These are phyloP conservation scores for Coreius guichenoti DNA, from an alignment of 2,797 vertebrate genomes.

Conservation along the genomic window DNA sequence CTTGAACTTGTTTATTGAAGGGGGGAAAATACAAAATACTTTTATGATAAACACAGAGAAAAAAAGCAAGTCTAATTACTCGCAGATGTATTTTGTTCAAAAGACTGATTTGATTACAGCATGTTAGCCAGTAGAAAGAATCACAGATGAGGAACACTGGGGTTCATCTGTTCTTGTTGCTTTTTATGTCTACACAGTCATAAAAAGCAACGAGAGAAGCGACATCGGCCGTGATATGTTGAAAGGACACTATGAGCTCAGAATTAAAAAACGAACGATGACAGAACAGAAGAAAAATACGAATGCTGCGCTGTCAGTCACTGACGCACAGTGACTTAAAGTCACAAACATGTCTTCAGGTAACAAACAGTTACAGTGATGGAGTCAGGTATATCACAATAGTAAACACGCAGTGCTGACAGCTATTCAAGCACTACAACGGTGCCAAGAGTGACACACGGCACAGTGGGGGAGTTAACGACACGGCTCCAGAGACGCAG, in stretches of 20 bases:
- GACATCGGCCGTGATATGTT: background rate
- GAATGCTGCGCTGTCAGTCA: background rate
- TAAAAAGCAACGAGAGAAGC: conserved; percentile 14
- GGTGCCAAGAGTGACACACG: conserved; percentile 9
- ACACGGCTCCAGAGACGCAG: conserved; percentile 45
- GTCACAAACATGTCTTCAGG: conserved; percentile 20
- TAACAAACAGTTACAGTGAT: conserved; percentile 18
- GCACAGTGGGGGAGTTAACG: conserved; percentile 32
- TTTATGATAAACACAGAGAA: conserved; percentile 59
- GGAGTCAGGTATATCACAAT: conserved; percentile 20
- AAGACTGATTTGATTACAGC: conserved; percentile 27
- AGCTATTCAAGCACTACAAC: conserved; percentile 1
- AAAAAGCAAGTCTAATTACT: conserved; percentile 65
- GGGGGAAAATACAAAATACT: conserved; percentile 54
- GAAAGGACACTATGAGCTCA: conserved; percentile 45
- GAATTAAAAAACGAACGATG: background rate
- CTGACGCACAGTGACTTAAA: background rate
- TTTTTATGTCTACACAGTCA: background rate
- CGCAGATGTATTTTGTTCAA: conserved; percentile 63
- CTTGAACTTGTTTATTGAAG: conserved; percentile 39
- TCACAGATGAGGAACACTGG: conserved; percentile 47
- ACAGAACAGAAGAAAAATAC: background rate
- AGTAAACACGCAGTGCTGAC: conserved; percentile 12
- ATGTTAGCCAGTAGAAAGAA: conserved; percentile 36
- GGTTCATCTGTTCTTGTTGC: conserved; percentile 47